Evolutionary conservation across 92 coral and sea anemone genomes (phyloP).

Genomic region (Zoanthus sociatus): DNA sequence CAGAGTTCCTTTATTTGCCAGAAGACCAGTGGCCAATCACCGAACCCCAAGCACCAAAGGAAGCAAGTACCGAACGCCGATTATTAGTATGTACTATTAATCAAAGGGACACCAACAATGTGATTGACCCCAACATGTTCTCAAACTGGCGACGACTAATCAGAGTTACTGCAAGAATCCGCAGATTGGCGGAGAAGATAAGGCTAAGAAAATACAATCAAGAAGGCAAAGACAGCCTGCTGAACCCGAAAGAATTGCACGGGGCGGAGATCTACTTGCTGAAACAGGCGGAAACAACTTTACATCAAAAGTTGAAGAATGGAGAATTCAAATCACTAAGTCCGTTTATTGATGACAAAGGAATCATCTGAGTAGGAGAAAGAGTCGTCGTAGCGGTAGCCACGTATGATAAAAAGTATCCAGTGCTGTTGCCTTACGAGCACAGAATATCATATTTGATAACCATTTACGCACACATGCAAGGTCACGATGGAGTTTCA

Average conservation of each 20-base stretch:
- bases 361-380: slow-evolving; percentile 46
- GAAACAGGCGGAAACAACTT: slow-evolving; percentile 44
- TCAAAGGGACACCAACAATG: slow-evolving; percentile 24
- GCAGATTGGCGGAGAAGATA: slow-evolving; percentile 19
- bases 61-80: slow-evolving; percentile 22
- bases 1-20: slow-evolving; percentile 38
- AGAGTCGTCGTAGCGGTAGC: slow-evolving; percentile 44
- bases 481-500: slow-evolving; percentile 52
- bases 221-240: slow-evolving; percentile 32
- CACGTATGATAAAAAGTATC: slow-evolving; percentile 49
- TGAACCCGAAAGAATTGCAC: slow-evolving; percentile 41
- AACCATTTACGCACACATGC: slow-evolving; percentile 3
- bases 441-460: slow-evolving; percentile 52
- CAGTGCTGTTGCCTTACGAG: slow-evolving; percentile 12
- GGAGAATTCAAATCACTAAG: slow-evolving; percentile 46
- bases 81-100: not conserved
- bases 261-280: slow-evolving; percentile 45
- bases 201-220: slow-evolving; percentile 16
- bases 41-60: slow-evolving; percentile 3
- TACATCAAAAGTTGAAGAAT: slow-evolving; percentile 13
- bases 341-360: slow-evolving; percentile 39
- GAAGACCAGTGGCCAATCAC: slow-evolving; percentile 42
- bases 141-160: slow-evolving; percentile 54
- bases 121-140: slow-evolving; percentile 42
- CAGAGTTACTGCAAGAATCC: slow-evolving; percentile 55